Percentiles rank a stretch among this genome's conserved stretches.
Evolutionary conservation across 2,888 invertebrate species (phyloP).

Genomic region (Dolichopus griseipennis): DNA sequence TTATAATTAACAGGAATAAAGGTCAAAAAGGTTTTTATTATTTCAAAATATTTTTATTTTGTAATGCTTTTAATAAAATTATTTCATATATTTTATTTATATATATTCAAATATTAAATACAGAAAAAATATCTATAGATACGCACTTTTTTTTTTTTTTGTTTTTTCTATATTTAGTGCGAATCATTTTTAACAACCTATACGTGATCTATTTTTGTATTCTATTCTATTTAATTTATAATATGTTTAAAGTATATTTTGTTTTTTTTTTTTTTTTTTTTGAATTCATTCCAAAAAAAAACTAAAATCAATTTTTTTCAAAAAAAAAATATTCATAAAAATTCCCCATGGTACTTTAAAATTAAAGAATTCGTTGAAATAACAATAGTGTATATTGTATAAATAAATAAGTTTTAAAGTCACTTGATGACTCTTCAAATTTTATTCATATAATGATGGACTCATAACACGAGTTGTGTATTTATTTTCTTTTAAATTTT

Average conservation of each 20-base stretch:
- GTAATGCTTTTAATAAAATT: too few relatives aligned
- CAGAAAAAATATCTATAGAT: too few relatives aligned
- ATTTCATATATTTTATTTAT: too few relatives aligned
- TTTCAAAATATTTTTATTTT: too few relatives aligned
- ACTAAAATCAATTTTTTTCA: neutral
- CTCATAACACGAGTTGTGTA: too few relatives aligned
- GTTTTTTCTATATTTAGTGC: neutral
- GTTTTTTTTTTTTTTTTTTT: too few relatives aligned
- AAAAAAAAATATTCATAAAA: constrained; percentile 1
- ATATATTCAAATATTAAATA: too few relatives aligned
- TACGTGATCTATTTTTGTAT: neutral
- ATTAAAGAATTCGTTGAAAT: neutral
- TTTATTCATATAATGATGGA: neutral
- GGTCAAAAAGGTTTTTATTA: too few relatives aligned
- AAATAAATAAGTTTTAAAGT: neutral
- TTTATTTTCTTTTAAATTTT: too few relatives aligned
- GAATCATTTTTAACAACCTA: neutral
- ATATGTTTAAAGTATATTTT: neutral
- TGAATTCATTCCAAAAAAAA: neutral
- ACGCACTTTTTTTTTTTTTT: too few relatives aligned
- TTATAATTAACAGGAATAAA: too few relatives aligned
- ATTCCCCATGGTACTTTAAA: neutral
- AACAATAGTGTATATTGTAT: neutral
- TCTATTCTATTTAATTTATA: neutral
- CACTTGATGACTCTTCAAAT: neutral